These are phyloP conservation scores for Agrochola lychnidis DNA, from an alignment of 2,888 invertebrate genomes.

Conservation along the genomic window DNA sequence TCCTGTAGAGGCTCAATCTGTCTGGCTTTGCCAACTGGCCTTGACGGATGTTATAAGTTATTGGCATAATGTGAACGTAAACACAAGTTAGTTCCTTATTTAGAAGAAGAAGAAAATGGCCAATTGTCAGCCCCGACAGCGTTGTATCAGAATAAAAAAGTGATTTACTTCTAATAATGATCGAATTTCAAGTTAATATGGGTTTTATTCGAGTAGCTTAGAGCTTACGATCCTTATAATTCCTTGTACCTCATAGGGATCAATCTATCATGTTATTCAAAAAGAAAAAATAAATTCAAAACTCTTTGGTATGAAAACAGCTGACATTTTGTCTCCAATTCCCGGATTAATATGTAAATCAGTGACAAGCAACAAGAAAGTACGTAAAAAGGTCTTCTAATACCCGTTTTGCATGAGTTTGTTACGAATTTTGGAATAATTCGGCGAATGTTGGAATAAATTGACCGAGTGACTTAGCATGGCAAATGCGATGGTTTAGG, in stretches of 20 bases:
- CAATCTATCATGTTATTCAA: constrained; percentile 5
- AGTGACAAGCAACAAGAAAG: constrained; percentile 48
- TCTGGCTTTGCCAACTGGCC: neutral
- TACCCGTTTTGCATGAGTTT: constrained; percentile 62
- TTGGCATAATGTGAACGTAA: neutral
- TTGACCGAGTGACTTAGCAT: constrained; percentile 57
- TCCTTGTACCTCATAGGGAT: neutral
- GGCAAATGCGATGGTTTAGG: constrained; percentile 49
- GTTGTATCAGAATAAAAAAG: neutral
- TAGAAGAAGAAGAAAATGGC: neutral
- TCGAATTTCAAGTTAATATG: neutral
- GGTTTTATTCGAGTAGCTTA: neutral
- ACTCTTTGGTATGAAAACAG: constrained; percentile 38
- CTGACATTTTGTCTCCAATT: constrained; percentile 49
- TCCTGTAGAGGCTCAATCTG: neutral
- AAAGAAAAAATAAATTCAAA: neutral
- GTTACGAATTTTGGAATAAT: constrained; percentile 58
- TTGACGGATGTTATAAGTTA: neutral
- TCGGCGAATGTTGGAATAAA: constrained; percentile 53
- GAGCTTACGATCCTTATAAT: neutral
- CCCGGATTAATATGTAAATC: constrained; percentile 61
- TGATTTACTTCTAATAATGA: neutral
- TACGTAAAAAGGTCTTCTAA: constrained; percentile 63
- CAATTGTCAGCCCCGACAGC: neutral
- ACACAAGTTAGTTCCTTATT: neutral